Conservation (phyloP, 2,113 vertebrate genomes). For the Eonycteris spelaea region DNA sequence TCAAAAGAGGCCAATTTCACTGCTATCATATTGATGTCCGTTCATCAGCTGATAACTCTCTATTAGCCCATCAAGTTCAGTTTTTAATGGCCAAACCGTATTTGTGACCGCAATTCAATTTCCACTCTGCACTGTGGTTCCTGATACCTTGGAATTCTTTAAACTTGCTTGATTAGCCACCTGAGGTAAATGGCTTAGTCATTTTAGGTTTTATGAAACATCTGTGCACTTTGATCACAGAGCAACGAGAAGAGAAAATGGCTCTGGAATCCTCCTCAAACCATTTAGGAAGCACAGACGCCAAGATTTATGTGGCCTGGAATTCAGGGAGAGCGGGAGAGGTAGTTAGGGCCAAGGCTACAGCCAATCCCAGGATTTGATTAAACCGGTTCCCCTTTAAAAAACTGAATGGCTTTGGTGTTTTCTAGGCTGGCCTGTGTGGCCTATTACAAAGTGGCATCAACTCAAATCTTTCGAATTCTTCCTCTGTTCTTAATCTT, state of each 20-base stretch:
- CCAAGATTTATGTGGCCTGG: neutral
- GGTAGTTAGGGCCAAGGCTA: neutral
- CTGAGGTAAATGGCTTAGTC: constrained; percentile 67
- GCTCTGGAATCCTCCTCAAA: constrained; percentile 36
- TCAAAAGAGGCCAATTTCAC: constrained; percentile 52
- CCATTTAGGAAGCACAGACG: neutral
- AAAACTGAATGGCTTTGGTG: neutral
- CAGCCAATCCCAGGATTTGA: neutral
- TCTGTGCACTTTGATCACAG: constrained; percentile 60
- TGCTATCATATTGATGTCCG: constrained; percentile 26
- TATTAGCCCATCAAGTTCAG: constrained; percentile 63
- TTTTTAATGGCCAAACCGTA: constrained; percentile 52
- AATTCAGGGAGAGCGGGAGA: neutral
- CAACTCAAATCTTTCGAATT: neutral
- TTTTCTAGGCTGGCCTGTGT: neutral
- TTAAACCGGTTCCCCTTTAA: neutral
- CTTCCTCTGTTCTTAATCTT: neutral
- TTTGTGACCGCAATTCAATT: constrained; percentile 67
- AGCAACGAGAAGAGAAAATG: constrained; percentile 50
- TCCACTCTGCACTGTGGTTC: constrained; percentile 38
- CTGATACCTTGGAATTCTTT: constrained; percentile 61
- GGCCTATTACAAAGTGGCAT: neutral
- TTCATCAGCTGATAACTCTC: constrained; percentile 63
- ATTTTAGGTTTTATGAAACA: constrained; percentile 72
- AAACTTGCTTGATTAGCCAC: constrained; percentile 72